Base-by-base conservation (phyloP, 2,797 vertebrate genomes). In the Aulostomus chinensis region DNA sequence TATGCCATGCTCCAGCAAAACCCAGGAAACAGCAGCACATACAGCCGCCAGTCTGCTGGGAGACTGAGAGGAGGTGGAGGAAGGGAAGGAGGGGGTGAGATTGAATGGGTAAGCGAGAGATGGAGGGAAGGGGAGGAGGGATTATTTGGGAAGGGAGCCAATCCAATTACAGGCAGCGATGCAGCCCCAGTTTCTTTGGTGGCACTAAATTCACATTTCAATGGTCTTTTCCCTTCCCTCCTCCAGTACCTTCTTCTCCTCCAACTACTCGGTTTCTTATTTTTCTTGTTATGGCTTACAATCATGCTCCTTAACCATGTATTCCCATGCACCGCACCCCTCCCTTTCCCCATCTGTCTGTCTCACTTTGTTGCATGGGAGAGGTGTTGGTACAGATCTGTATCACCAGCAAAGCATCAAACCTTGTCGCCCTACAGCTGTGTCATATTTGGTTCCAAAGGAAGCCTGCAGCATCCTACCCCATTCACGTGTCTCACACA, bases 161-260 rank as follows among this genome's bases (percentile, higher is more conserved):
- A 90, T 91, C 88, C 91, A 94, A 92, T 93, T 93, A 93, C 84
- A 86, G 88, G 83, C 89, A 90, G 86, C 71, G 83, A 85, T 85
- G 88, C 86, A 77, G 80, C 78, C 82, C 84, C 60, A 71, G 79
- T 86, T 88, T 86, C 82, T 84, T 84, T 72, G 76, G 83, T 75
- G 60, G 75, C 86, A 83, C 82, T 87, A 84, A 87, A 91, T 87
- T 89, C 86, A 85, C 88, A 89, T 89, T 89, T 90, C 88, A 83
- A 65, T 80, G 64, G 66, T 82, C 69, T 80, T 78, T 80, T 74
- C 69, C 69, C 61, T 53, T 73, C 61, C 54, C 60, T 7, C 20
- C 37, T 22, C 49, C 56, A 40, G 47, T 33, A 69, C 56, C 54
- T 66, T 49, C 34, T 32, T 68, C 35, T 59, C 30, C 37, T 63